A percentile compares a stretch with the other conserved stretches of the same genome.
Conservation (phyloP, 2,888 invertebrate species). For the Polyommatus iphigenia region DNA sequence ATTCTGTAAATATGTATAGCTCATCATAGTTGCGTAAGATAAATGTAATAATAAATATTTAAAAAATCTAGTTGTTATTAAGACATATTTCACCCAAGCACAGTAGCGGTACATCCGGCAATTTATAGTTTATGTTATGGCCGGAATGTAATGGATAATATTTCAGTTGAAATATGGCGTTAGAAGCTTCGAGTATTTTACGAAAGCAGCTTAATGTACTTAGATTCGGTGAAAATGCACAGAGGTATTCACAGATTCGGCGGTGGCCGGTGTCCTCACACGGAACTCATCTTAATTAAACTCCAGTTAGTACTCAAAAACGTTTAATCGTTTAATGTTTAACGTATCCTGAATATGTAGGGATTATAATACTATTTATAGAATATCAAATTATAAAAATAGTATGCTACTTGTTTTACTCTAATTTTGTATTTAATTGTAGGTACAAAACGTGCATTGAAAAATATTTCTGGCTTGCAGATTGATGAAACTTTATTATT, state of each 20-base stretch:
- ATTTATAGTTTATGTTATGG: conserved; percentile 15
- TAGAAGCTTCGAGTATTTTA: conserved; percentile 29
- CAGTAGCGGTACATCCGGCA: conserved; percentile 14
- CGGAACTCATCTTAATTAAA: background rate
- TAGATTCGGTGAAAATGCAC: conserved; percentile 19
- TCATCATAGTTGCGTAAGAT: background rate
- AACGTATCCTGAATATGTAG: too few species aligned
- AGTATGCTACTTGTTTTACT: background rate
- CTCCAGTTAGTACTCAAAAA: too few species aligned
- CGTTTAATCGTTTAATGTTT: background rate
- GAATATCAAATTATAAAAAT: too few species aligned
- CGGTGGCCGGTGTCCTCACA: background rate
- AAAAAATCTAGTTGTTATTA: background rate
- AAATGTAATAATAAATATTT: too few species aligned
- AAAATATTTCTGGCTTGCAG: background rate
- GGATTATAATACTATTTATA: too few species aligned
- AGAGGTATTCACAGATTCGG: background rate
- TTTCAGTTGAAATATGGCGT: conserved; percentile 8
- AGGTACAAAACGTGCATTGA: background rate
- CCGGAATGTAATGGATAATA: conserved; percentile 17
- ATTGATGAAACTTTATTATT: too few species aligned
- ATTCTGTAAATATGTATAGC: too few species aligned
- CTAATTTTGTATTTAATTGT: background rate
- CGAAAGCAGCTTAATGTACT: conserved; percentile 14
- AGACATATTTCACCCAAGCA: background rate